These are phyloP conservation scores for Drosophila ficusphila DNA, from an alignment of 1,140 invertebrate genomes.

Conservation along the genomic window DNA sequence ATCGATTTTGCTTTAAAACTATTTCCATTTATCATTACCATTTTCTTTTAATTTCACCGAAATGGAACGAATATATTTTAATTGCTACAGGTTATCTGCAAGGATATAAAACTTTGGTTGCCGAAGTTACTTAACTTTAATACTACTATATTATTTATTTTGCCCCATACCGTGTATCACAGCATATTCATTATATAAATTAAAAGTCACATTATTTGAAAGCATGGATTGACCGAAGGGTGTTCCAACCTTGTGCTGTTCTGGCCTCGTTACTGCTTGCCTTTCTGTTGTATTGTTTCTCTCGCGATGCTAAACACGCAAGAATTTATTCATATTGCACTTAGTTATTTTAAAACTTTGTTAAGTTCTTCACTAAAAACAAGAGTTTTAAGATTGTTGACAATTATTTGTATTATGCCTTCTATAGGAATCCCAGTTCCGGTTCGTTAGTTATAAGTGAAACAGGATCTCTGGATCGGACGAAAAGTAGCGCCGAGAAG, in stretches of 20 bases:
- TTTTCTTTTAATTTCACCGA: too few species aligned
- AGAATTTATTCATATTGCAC: slow-evolving; percentile 16
- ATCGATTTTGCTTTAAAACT: too few species aligned
- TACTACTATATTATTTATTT: too few species aligned
- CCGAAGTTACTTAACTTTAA: too few species aligned
- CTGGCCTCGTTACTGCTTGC: slow-evolving; percentile 18
- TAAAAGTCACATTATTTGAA: not conserved
- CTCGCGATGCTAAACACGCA: slow-evolving; percentile 2
- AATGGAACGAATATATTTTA: too few species aligned
- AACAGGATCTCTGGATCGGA: slow-evolving; percentile 91
- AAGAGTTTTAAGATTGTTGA: not conserved
- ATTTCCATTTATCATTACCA: too few species aligned
- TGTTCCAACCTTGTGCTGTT: slow-evolving; percentile 8
- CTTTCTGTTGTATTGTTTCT: slow-evolving; percentile 22
- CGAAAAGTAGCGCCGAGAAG: slow-evolving; percentile 90
- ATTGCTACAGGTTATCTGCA: too few species aligned
- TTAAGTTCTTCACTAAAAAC: not conserved
- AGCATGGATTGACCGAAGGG: not conserved
- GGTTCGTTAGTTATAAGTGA: slow-evolving; percentile 90
- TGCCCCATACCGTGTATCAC: slow-evolving; percentile 1
- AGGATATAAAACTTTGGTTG: too few species aligned
- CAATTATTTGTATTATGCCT: not conserved
- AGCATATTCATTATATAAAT: slow-evolving; percentile 4
- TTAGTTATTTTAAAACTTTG: slow-evolving; percentile 1
- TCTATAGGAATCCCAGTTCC: slow-evolving; percentile 90